Evolutionary conservation across 2,888 invertebrate species (phyloP), one percentile per base, ranked within the genome.

Genomic region (Cheilosia vulpina): DNA sequence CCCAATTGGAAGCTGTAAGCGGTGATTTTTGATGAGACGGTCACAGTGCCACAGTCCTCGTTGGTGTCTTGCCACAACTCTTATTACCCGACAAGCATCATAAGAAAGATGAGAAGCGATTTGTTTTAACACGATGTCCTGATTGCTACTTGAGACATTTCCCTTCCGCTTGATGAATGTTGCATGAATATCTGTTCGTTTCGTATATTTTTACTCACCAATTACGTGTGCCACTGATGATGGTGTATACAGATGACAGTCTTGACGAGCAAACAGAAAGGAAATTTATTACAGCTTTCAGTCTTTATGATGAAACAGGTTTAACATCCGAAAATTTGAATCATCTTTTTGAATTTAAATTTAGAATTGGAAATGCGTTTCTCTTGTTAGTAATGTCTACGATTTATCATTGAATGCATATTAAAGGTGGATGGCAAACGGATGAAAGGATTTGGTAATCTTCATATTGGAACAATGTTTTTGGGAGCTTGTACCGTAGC

Each of bases 71-170:
- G 47, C 53, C 53, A 53, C 24, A 53, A 47, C 53, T 57, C 53
- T 50, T 47, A 41, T 55, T 63, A 63, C 43, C 68, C 55, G n/a
- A 55, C 71, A 63, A 55, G 57, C 62, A 69, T 78, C 57, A 11
- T 65, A 65, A 78, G 78, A 78, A 63, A 41, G 63, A 78, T 78
- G 78, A 71, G 71, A 63, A 63, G 47, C 63, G 78, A 78, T 78
- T 78, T 78, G 78, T 78, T 71, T 78, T 78, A 71, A 78, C 78
- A 71, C 65, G 57, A 71, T 78, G 65, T 71, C 71, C 69, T 78
- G 78, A 78, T 78, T 71, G 78, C 78, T 78, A 71, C 68, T 71
- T 71, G 71, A 78, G 71, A 71, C 71, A 71, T 78, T 63, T 71
- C 57, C 71, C 71, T 71, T 71, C 71, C 78, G 71, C 38, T 71